Base-by-base conservation (phyloP, 2,113 vertebrate genomes). In the Sarotherodon lohbergeri region DNA sequence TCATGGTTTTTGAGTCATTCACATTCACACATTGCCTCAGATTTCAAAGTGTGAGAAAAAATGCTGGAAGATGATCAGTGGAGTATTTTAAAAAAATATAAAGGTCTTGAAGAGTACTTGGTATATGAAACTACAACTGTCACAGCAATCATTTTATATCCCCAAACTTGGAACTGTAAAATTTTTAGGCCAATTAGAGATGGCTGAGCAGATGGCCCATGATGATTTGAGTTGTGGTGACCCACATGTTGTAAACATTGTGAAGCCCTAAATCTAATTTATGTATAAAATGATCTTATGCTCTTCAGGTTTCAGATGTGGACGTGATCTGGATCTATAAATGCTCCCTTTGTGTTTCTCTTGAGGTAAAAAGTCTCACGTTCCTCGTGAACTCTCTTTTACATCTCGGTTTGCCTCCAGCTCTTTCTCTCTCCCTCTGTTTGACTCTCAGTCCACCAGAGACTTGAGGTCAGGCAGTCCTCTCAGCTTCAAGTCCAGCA, bases 401-500 rank as follows among this genome's bases (percentile, higher is more conserved):
- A 16, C 3, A 73, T 50, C 27, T 78, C 52, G 5, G 2, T 71
- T 80, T 39, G 55, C 14, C 73, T 39, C 16, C 41, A 19, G 46
- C 43, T 27, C 29, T 63, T 57, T 12, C 10, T 73, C 68, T 29
- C 68, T 29, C 36, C 36, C 0, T 41, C 36, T 59, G 22, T 17
- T 43, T 2, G 2, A 11, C 79, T 17, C 17, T 91, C 84, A 97
- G 85, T 97, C 96, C 93, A 97, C 96, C 89, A 98, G 94, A 5
- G 97, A 97, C 66, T 96, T 98, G 83, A 98, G 96, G 93, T 98
- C 96, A 5, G 98, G 97, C 57, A 98, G 94, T 29, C 97, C 96
- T 81, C 73, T 96, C 27, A 98, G 96, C 94, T 97, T 93, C 89
- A 98, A 93, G 90, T 98, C 97, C 94, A 98, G 90, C 86, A 98